Evolutionary conservation across 2,113 vertebrate genomes (phyloP).

Genomic region (Oreamnos americanus): DNA sequence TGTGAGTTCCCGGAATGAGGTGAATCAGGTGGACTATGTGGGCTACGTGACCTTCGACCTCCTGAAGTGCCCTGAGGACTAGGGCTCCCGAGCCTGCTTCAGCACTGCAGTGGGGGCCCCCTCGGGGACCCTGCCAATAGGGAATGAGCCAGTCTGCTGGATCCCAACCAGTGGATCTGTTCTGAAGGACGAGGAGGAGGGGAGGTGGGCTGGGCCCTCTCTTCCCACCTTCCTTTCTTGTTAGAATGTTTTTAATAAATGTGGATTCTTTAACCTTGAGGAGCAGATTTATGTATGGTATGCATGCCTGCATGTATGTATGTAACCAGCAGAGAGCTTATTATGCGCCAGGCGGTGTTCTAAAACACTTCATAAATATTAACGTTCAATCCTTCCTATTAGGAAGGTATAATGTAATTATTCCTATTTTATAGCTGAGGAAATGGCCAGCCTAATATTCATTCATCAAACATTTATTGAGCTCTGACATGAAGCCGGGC

Average conservation of each 20-base stretch:
- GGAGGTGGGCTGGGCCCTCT: conserved; percentile 53
- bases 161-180: conserved; percentile 35
- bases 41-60: conserved; percentile 88
- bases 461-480: conserved; percentile 5
- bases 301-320: background rate
- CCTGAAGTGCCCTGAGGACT: conserved; percentile 81
- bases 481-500: background rate
- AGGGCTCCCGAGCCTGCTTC: background rate
- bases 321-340: background rate
- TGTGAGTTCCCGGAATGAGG: conserved; percentile 80
- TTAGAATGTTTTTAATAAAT: conserved; percentile 69
- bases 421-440: background rate
- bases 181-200: background rate
- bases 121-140: fast-evolving
- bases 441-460: background rate
- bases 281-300: background rate
- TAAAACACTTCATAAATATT: background rate
- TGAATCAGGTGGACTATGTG: conserved; percentile 86
- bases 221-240: conserved; percentile 8
- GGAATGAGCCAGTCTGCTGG: conserved; percentile 36
- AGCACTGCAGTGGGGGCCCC: background rate
- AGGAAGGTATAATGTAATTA: background rate
- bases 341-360: background rate
- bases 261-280: conserved; percentile 23
- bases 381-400: background rate